These are phyloP conservation scores for Centropus bengalensis DNA, from an alignment of 2,113 vertebrate genomes.

Conservation along the genomic window DNA sequence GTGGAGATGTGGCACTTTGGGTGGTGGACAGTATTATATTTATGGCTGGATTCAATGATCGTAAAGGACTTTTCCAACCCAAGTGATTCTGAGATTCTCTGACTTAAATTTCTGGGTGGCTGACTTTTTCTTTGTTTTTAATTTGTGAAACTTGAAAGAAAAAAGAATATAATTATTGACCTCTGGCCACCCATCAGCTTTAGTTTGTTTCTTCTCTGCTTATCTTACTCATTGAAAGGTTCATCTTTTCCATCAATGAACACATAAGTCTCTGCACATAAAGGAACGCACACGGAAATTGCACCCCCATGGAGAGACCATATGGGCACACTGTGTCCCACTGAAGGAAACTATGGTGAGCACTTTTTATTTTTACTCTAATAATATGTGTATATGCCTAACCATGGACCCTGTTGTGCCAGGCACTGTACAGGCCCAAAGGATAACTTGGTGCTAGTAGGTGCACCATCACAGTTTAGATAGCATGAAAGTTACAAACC, in stretches of 20 bases:
- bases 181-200: background rate
- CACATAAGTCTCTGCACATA: background rate
- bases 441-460: background rate
- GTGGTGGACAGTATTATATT: no score
- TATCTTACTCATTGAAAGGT: background rate
- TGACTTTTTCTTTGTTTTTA: background rate
- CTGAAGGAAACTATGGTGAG: background rate
- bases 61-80: no score
- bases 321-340: slow-evolving; percentile 18
- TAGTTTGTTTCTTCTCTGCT: background rate
- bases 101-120: background rate
- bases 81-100: background rate
- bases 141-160: background rate
- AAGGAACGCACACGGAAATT: background rate
- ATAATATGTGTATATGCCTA: background rate
- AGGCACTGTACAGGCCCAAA: background rate
- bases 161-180: background rate
- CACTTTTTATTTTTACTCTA: slow-evolving; percentile 18
- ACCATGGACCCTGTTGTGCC: background rate
- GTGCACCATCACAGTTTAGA: background rate
- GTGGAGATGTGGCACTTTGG: no score
- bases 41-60: no score
- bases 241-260: background rate
- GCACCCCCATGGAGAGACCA: slow-evolving; percentile 35
- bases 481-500: background rate